Evolutionary conservation across 1,140 invertebrate genomes (phyloP).

Genomic region (Rhyzopertha dominica): DNA sequence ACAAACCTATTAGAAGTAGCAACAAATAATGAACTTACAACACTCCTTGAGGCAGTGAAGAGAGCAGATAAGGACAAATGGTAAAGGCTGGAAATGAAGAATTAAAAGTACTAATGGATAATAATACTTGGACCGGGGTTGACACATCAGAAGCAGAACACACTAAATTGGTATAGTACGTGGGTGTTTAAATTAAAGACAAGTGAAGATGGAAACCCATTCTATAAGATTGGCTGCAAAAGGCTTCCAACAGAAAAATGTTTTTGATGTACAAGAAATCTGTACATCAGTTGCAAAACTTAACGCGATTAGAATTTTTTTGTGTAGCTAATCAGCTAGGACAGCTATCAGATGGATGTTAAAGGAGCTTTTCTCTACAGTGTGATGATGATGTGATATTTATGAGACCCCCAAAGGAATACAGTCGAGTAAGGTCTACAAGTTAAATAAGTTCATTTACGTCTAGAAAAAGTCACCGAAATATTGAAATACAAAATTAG

Average conservation of each 20-base stretch:
- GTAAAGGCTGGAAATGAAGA: too few species aligned
- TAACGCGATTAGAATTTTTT: conserved; percentile 16
- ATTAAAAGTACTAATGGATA: too few species aligned
- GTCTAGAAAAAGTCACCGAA: conserved; percentile 23
- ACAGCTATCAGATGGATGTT: conserved; percentile 43
- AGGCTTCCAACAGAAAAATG: conserved; percentile 14
- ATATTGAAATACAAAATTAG: conserved; percentile 30
- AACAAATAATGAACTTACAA: too few species aligned
- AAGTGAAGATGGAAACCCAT: too few species aligned
- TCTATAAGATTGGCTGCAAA: conserved; percentile 18
- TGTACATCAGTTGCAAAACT: conserved; percentile 23
- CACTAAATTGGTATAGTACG: too few species aligned
- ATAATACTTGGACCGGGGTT: too few species aligned
- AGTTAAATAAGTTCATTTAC: conserved; percentile 25
- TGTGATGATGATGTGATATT: conserved; percentile 36
- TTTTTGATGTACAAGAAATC: conserved; percentile 12
- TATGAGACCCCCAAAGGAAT: conserved; percentile 39
- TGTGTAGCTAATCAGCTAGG: conserved; percentile 11
- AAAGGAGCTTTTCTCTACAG: conserved; percentile 44
- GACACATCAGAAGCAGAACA: too few species aligned
- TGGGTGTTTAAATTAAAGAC: too few species aligned
- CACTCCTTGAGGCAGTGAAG: too few species aligned
- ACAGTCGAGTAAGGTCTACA: conserved; percentile 20
- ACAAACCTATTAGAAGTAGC: too few species aligned
- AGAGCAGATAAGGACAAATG: too few species aligned